Conservation (phyloP, 2,888 invertebrate species). For the Tachina lurida region DNA sequence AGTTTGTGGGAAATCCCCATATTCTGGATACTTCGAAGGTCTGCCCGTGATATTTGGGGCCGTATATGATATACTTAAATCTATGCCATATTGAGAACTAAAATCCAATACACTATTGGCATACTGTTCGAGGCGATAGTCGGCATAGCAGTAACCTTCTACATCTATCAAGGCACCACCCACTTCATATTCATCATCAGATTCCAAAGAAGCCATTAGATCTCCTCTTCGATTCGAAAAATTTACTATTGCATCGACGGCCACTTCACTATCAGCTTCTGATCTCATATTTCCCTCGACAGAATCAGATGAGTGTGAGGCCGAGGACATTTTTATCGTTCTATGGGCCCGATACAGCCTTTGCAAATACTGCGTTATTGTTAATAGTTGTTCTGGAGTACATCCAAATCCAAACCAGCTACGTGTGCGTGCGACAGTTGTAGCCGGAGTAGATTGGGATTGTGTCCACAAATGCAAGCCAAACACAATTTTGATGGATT, state of each 20-base stretch:
- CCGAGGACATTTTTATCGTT: conserved; percentile 45
- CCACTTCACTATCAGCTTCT: conserved; percentile 30
- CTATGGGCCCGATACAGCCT: conserved; percentile 47
- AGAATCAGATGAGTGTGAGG: conserved; percentile 49
- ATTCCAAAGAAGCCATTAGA: conserved; percentile 62
- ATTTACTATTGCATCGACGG: conserved; percentile 75
- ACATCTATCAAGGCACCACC: conserved; percentile 64
- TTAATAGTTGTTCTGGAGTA: conserved; percentile 62
- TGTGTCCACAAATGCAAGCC: conserved; percentile 69
- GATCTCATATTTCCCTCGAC: conserved; percentile 62
- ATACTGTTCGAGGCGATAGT: conserved; percentile 87
- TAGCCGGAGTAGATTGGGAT: conserved; percentile 67
- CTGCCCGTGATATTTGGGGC: conserved; percentile 93
- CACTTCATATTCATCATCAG: conserved; percentile 54
- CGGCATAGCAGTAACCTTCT: conserved; percentile 71
- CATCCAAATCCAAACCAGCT: conserved; percentile 72
- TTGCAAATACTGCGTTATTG: conserved; percentile 64
- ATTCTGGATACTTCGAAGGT: conserved; percentile 92
- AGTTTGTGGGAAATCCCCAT: conserved; percentile 95
- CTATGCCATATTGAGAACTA: conserved; percentile 95
- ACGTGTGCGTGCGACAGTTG: conserved; percentile 57
- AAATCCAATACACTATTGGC: conserved; percentile 91
- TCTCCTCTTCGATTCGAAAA: conserved; percentile 71
- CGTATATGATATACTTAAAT: conserved; percentile 93
- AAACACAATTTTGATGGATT: conserved; percentile 72